Conservation (phyloP, 2,888 invertebrate genomes). For the Lagria hirta region DNA sequence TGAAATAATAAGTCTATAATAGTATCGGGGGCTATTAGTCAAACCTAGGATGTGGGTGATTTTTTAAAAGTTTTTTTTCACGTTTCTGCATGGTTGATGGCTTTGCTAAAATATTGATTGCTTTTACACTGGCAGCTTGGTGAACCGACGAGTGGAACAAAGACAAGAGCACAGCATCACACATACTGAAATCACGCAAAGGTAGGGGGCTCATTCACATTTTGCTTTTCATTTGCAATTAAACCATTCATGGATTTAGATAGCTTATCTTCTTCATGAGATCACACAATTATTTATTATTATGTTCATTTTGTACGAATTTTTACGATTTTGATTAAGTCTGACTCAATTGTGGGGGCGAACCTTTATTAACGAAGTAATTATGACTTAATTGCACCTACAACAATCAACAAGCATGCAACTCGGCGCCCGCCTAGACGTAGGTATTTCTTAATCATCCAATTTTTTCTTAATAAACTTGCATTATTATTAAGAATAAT, state of each 20-base stretch:
- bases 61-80: conserved; percentile 15
- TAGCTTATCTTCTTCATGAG: conserved; percentile 13
- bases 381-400: conserved; percentile 6
- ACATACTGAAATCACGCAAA: conserved; percentile 68
- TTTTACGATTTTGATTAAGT: conserved; percentile 1
- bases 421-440: no score
- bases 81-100: conserved; percentile 23
- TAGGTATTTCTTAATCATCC: no score
- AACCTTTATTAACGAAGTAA: conserved; percentile 3
- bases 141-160: conserved; percentile 68
- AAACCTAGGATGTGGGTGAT: no score
- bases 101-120: conserved; percentile 43
- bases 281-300: conserved; percentile 4
- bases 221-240: conserved; percentile 29
- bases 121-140: conserved; percentile 58
- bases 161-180: conserved; percentile 69
- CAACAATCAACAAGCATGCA: no score
- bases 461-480: no score
- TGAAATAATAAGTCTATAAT: no score
- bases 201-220: conserved; percentile 51
- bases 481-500: no score
- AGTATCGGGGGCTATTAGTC: no score
- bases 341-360: conserved; percentile 2
- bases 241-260: conserved; percentile 20
- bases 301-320: no score